These are phyloP conservation scores for Furcifer pardalis DNA, from an alignment of 2,797 vertebrate genomes.

Conservation along the genomic window DNA sequence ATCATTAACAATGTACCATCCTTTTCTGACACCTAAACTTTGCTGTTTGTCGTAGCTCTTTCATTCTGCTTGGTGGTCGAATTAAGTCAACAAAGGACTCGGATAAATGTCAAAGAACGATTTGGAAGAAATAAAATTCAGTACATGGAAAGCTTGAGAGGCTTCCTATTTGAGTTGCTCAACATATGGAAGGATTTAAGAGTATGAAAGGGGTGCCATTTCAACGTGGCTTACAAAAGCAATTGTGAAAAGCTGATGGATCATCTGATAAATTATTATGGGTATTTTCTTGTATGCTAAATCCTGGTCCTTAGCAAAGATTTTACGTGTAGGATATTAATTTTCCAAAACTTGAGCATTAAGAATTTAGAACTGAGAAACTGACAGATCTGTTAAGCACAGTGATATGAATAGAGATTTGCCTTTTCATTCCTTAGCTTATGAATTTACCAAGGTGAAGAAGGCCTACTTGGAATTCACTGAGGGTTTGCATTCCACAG, in stretches of 20 bases:
- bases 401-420: background rate
- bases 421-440: slow-evolving; percentile 9
- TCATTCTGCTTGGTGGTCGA: background rate
- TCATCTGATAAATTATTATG: background rate
- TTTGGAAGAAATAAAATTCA: slow-evolving; percentile 5
- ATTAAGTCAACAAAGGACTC: background rate
- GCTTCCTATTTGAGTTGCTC: background rate
- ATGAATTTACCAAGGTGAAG: background rate
- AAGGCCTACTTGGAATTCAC: slow-evolving; percentile 24
- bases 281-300: slow-evolving; percentile 8
- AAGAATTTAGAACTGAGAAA: background rate
- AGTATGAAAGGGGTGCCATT: background rate
- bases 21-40: background rate
- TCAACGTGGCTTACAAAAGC: background rate
- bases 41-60: background rate
- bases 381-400: background rate
- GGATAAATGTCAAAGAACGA: background rate
- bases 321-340: slow-evolving; percentile 10
- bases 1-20: background rate
- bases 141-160: background rate
- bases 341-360: background rate
- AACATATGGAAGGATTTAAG: background rate
- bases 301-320: background rate
- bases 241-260: background rate
- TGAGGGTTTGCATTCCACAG: slow-evolving; percentile 11